phyloP scores from a whole-genome alignment of 2,888 invertebrate genomes.

The Rutpela maculata region DNA sequence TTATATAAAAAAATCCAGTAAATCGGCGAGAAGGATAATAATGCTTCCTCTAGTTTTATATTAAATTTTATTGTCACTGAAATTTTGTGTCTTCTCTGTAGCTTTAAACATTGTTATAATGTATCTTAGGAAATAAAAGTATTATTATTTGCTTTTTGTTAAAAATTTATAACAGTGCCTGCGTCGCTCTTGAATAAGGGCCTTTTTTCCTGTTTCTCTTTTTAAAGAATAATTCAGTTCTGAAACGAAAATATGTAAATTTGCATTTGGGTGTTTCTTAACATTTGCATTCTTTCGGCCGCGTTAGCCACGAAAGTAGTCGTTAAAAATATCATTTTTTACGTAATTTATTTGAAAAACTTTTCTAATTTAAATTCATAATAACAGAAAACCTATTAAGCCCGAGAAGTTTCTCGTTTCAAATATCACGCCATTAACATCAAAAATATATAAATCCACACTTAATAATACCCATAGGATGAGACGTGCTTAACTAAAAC shows the following conservation, averaged over 20 bases:
- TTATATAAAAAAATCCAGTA: too few species aligned
- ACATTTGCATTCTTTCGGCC: slow-evolving; percentile 19
- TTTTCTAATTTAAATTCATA: slow-evolving; percentile 56
- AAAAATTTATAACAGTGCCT: too few species aligned
- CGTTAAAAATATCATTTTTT: slow-evolving; percentile 55
- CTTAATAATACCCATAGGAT: background rate
- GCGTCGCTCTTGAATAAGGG: too few species aligned
- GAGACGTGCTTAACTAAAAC: background rate
- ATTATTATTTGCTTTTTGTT: too few species aligned
- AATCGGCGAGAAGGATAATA: too few species aligned
- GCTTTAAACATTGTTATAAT: too few species aligned
- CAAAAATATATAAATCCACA: slow-evolving; percentile 7
- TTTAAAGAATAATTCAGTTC: background rate
- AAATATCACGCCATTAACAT: slow-evolving; percentile 18
- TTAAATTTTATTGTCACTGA: too few species aligned
- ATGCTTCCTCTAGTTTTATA: too few species aligned
- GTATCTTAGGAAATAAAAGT: too few species aligned
- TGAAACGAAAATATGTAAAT: slow-evolving; percentile 24
- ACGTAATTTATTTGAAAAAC: slow-evolving; percentile 47
- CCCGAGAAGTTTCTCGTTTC: slow-evolving; percentile 10
- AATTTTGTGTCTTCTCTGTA: too few species aligned
- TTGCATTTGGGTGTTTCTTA: slow-evolving; percentile 3
- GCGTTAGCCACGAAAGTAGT: slow-evolving; percentile 41
- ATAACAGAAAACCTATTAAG: slow-evolving; percentile 48
- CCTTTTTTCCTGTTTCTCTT: background rate